Percentiles rank a stretch among this genome's conserved stretches.
These are phyloP conservation scores for Apostichopus californicus DNA, from an alignment of 35 echinoderm and acorn worm genomes.

Conservation along the genomic window DNA sequence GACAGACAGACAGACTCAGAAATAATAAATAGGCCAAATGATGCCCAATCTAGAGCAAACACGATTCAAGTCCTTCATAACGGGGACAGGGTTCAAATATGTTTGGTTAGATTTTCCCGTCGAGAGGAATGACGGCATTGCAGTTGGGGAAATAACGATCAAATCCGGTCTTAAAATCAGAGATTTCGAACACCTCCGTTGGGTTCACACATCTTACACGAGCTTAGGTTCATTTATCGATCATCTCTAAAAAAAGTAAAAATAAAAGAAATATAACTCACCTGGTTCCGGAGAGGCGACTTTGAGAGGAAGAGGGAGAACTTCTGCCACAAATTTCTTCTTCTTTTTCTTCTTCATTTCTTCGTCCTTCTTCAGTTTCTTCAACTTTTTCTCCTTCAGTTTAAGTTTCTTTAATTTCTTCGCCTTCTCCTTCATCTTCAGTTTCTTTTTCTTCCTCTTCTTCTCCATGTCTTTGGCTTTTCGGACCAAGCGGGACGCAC, in stretches of 20 bases:
- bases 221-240: too few relatives aligned
- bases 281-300: conserved; percentile 18
- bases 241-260: not conserved
- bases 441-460: conserved; percentile 70
- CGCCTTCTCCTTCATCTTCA: conserved; percentile 60
- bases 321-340: conserved; percentile 42
- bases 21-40: too few relatives aligned
- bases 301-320: conserved; percentile 16
- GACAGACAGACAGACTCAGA: too few relatives aligned
- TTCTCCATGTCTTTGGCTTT: conserved; percentile 77
- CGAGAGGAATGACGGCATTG: too few relatives aligned
- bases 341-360: conserved; percentile 59
- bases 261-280: not conserved
- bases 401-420: conserved; percentile 55
- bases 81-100: too few relatives aligned
- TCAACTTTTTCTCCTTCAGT: conserved; percentile 39
- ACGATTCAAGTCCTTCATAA: too few relatives aligned
- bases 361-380: conserved; percentile 53
- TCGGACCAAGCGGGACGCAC: conserved; percentile 84
- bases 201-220: too few relatives aligned
- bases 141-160: too few relatives aligned
- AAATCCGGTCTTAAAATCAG: too few relatives aligned
- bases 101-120: too few relatives aligned
- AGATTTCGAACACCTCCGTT: too few relatives aligned
- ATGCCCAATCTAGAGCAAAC: too few relatives aligned